Evolutionary conservation across 2,888 invertebrate genomes (phyloP), one percentile per base, ranked within the genome.

Genomic region (Nemoura dubitans): DNA sequence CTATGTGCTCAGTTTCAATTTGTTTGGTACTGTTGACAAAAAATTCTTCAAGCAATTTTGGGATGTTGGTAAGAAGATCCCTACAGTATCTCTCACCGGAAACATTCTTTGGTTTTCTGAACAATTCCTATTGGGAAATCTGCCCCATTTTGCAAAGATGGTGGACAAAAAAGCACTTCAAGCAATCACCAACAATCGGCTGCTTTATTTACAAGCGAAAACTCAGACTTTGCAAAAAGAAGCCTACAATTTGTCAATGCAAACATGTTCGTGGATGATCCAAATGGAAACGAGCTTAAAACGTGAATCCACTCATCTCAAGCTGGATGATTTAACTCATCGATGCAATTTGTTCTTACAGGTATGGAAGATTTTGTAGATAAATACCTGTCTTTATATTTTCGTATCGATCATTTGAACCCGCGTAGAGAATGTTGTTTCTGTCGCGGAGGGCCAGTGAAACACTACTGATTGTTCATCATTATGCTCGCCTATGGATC

Each of bases 91-190:
- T 82, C 92, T 99, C 43, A 93, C 94, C 87, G 97, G 97, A 0
- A 96, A 96, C 90, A 93, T 96, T 25, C 91, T 97, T 86, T 98
- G 98, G 97, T 95, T 96, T 90, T 97, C 98, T 0, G 96, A 96
- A 90, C 93, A 94, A 89, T 98, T 98, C 91, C 92, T 98, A 2
- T 94, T 88, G 92, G 94, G 89, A 91, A 95, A 89, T 90, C 94
- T 91, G 91, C 93, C 92, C 91, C 93, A 91, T 91, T 91, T 91
- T 91, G 93, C 91, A 91, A 93, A 92, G 89, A 91, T 92, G 0
- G 91, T 93, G 82, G 92, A 93, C 87, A 92, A 92, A 86, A 94
- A 93, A 89, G 89, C 91, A 0, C 90, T 91, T 88, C 91, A 92
- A 89, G 89, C 90, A 21, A 91, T 93, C 6, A 90, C 91, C 77